Base-by-base conservation (phyloP, 2,113 vertebrate species). In the Scortum barcoo region DNA sequence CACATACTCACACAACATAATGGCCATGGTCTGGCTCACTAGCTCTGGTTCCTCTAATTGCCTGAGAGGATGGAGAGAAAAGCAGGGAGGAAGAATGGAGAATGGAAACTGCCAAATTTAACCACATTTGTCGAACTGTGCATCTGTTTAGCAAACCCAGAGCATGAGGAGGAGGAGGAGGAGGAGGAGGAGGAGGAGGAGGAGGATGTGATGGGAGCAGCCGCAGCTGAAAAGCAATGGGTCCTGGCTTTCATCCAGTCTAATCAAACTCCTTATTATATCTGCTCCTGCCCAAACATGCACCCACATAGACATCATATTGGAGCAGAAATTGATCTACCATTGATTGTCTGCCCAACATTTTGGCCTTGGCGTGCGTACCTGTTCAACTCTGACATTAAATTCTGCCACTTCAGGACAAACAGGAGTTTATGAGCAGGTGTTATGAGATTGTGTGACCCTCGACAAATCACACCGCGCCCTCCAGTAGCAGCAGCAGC, bases 21-120 rank as follows among this genome's bases (percentile, higher is more conserved):
- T 89, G 77, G 76, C 66, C 51, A 38, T 53, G 56, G 58, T 76
- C 82, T 86, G 71, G 53, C 77, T 84, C 62, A 30, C 73, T 73
- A 51, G 58, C 65, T 85, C 75, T 81, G 65, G 66, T 80, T 86
- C 57, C 61, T 65, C 56, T 89, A 86, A 91, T 89, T 89, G 78
- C 88, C 61, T n/a, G 10, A 61, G 79, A 82, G 71, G 62, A 84
- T 78, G 65, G 61, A 75, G 42, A 66, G 36, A 61, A 78, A 82
- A 78, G 54, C 26, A 72, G 81, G 33, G 66, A 81, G 24, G 66
- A 48, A 80, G 67, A 46, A 68, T 28, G 51, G 48, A 68, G 62
- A 84, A 88, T 79, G 72, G 60, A 84, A 88, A 81, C 76, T 82
- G 66, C 66, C 86, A 88, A 76, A 84, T 86, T 66, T 69, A 91